Evolutionary conservation across 2,113 vertebrate species (phyloP).

Genomic region (Mesembrinibis cayennensis): DNA sequence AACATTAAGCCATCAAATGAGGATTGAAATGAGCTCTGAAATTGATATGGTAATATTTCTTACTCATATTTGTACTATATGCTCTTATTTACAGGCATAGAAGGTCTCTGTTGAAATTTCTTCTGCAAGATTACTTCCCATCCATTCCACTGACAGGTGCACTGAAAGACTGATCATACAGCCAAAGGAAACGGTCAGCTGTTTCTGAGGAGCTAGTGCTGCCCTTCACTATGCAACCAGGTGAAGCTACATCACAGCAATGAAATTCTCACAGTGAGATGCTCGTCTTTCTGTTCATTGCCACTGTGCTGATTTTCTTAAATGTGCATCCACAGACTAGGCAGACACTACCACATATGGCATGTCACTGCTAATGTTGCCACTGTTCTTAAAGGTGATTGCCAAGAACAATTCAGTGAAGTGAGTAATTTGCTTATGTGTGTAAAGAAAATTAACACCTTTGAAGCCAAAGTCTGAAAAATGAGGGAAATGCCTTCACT

Average conservation of each 20-base stretch:
- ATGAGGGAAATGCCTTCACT: background rate
- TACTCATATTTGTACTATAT: background rate
- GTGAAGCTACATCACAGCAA: background rate
- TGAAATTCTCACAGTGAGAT: background rate
- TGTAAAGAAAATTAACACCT: background rate
- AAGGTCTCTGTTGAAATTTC: background rate
- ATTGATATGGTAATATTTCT: background rate
- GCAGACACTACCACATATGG: background rate
- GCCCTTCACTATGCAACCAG: background rate
- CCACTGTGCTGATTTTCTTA: background rate
- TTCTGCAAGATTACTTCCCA: background rate
- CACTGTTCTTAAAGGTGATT: background rate
- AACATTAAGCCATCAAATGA: background rate
- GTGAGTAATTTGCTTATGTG: background rate
- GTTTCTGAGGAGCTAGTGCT: background rate
- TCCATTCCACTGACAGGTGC: background rate
- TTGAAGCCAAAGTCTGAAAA: background rate
- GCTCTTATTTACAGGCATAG: background rate
- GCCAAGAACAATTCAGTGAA: background rate
- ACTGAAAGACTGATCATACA: background rate
- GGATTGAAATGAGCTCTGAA: background rate
- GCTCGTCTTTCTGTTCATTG: background rate
- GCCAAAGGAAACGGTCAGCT: background rate
- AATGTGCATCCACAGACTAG: background rate
- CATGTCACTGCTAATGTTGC: background rate